phyloP scores from a whole-genome alignment of 2,888 invertebrate genomes.

The Lagria hirta region DNA sequence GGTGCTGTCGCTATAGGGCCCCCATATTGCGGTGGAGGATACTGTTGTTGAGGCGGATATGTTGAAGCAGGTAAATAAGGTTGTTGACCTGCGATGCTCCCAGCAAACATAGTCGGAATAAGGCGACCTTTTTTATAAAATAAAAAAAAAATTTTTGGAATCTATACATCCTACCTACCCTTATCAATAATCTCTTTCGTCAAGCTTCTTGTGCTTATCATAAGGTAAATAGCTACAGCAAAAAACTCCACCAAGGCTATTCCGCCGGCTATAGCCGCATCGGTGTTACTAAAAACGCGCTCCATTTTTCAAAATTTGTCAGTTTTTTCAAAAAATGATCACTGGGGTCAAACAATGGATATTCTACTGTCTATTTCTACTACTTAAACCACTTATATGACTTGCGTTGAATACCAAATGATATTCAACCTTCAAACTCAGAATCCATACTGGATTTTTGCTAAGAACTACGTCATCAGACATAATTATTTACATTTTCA shows the following conservation, averaged over 20 bases:
- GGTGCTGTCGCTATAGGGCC: not conserved
- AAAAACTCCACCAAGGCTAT: constrained; percentile 3
- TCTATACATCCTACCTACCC: constrained; percentile 7
- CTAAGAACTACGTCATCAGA: no score
- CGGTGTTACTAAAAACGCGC: not conserved
- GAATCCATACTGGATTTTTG: no score
- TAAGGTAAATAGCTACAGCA: constrained; percentile 1
- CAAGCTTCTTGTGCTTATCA: not conserved
- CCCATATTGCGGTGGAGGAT: constrained; percentile 6
- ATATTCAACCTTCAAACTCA: no score
- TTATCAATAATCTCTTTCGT: constrained; percentile 8
- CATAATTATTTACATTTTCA: no score
- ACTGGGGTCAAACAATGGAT: no score
- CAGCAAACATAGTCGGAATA: constrained; percentile 7
- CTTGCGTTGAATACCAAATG: no score
- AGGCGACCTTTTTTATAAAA: constrained; percentile 16
- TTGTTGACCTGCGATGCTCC: not conserved
- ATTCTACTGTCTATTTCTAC: no score
- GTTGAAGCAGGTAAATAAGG: not conserved
- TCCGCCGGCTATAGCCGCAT: constrained; percentile 2
- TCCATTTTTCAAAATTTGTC: no score
- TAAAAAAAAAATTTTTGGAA: constrained; percentile 1
- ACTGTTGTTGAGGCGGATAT: not conserved
- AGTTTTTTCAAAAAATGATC: no score
- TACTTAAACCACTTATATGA: no score